Evolutionary conservation across 2,888 invertebrate species (phyloP).

Genomic region (Eupithecia abbreviata): DNA sequence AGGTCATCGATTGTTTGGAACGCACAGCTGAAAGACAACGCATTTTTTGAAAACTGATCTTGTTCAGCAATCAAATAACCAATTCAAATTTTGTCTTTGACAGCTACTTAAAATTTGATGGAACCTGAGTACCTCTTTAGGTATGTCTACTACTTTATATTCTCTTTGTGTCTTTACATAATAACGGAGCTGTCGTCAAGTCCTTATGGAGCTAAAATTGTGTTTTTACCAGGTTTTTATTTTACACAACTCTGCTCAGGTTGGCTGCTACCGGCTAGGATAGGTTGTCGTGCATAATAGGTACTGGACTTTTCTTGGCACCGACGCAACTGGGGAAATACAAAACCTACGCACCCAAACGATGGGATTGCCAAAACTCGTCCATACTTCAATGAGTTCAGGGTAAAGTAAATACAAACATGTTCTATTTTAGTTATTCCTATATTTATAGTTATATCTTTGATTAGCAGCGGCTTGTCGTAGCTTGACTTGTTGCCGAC

Average conservation of each 20-base stretch:
- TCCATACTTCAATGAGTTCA: constrained; percentile 15
- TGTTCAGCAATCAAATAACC: not conserved
- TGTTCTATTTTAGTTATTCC: not conserved
- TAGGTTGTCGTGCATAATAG: not conserved
- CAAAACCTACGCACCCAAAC: constrained; percentile 16
- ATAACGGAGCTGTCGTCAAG: no score
- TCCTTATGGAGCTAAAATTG: not conserved
- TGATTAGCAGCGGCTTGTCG: not conserved
- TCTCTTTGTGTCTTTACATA: no score
- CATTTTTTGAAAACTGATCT: not conserved
- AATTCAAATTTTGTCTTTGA: not conserved
- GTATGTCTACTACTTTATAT: no score
- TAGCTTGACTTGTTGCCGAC: not conserved
- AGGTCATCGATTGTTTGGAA: constrained; percentile 16
- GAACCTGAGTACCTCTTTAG: not conserved
- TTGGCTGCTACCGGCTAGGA: not conserved
- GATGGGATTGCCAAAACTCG: constrained; percentile 37
- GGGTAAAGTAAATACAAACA: not conserved
- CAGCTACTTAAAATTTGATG: not conserved
- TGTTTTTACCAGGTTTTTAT: not conserved
- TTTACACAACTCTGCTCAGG: not conserved
- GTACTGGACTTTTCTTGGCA: constrained; percentile 24
- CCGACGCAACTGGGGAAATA: constrained; percentile 25
- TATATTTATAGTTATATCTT: constrained; percentile 3
- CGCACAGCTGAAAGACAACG: not conserved